Percentiles rank a stretch among this genome's conserved stretches.
These are phyloP conservation scores for Anorthoa munda DNA, from an alignment of 2,888 invertebrate genomes.

Conservation along the genomic window DNA sequence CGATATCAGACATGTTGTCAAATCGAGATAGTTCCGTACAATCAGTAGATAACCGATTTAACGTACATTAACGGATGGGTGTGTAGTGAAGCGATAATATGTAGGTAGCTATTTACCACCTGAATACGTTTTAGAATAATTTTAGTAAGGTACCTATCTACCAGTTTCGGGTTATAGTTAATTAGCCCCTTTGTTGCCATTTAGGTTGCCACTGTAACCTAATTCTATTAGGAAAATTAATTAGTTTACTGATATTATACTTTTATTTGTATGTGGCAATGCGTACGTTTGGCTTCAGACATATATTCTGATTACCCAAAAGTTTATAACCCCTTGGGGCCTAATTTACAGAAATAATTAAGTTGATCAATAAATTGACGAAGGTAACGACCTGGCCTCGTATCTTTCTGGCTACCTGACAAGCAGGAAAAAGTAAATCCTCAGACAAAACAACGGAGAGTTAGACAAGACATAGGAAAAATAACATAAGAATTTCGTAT, in stretches of 20 bases:
- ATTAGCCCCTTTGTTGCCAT: conserved; percentile 29
- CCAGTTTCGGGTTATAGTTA: conserved; percentile 21
- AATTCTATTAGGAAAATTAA: conserved; percentile 40
- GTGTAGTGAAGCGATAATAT: conserved; percentile 1
- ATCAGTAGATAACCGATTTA: conserved; percentile 48
- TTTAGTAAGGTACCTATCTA: conserved; percentile 1
- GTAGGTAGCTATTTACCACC: neutral
- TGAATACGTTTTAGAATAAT: conserved; percentile 12
- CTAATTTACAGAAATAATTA: conserved; percentile 16
- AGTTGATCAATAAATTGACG: conserved; percentile 29
- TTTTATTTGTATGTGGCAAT: neutral
- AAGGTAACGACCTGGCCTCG: conserved; percentile 21
- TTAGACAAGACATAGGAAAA: neutral
- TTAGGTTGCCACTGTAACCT: conserved; percentile 9
- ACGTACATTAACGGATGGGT: conserved; percentile 25
- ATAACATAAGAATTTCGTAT: neutral
- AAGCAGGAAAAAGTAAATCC: conserved; percentile 39
- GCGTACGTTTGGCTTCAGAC: neutral
- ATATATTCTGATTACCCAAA: neutral
- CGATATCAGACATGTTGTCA: conserved; percentile 18
- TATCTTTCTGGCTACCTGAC: conserved; percentile 26
- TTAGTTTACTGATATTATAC: conserved; percentile 12
- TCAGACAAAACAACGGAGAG: conserved; percentile 2
- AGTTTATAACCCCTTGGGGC: neutral
- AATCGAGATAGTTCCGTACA: conserved; percentile 27